Base-by-base conservation (phyloP, 1,140 invertebrate species). In the Drosophila ananassae region DNA sequence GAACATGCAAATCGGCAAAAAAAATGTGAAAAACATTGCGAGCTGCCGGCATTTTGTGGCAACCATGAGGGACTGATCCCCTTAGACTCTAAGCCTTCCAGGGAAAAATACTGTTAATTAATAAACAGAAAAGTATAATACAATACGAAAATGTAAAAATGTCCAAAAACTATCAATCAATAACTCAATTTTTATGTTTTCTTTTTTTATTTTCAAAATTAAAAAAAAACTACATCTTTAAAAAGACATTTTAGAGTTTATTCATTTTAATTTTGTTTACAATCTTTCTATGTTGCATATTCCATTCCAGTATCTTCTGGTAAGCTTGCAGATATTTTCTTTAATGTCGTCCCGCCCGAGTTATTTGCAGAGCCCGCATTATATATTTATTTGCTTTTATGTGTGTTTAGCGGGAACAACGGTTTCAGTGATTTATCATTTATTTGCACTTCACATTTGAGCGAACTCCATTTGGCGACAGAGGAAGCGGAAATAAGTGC, bases 401-500 rank as follows among this genome's bases (percentile, higher is more conserved):
- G 50, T 68, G 34, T 37, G 50, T 37, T 48, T 68, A 68, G 66
- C 51, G 50, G 52, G 53, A 47, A 54, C 59, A 68, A 51, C 54
- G 32, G 62, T 64, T 71, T 47, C 52, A 56, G 78, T 73, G 66
- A 78, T 87, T 82, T 87, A 78, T 85, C 82, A 87, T 82, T 87
- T 87, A 69, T 87, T 85, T 82, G 83, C 82, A 76, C 71, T 85
- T 85, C 71, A 52, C 74, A 78, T 72, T 81, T 61, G 59, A 81
- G 59, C 75, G 73, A 62, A 13, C 28, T 48, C 55, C 30, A 44
- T 22, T 66, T 28, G 21, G 4, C 39, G 39, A 0, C 46, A 57
- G 47, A 82, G 82, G 82, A 85, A 85, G 82, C 82, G 82, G 82
- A 85, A 85, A 82, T 72, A 82, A 87, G 58, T 64, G 61, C 28